Evolutionary conservation across 2,113 vertebrate genomes (phyloP).

Genomic region (Rhea americana): DNA sequence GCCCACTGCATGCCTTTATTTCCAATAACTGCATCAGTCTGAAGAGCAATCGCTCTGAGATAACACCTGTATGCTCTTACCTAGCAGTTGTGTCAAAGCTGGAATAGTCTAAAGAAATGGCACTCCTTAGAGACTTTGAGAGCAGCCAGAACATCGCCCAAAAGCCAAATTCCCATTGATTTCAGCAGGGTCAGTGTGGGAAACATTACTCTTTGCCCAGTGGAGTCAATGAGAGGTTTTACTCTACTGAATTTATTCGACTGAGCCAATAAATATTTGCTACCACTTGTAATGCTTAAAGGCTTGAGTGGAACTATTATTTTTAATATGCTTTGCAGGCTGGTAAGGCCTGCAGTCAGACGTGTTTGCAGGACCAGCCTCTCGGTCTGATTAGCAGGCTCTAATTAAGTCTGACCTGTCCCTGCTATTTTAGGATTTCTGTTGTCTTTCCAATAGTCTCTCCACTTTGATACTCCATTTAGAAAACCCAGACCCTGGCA

Average conservation of each 20-base stretch:
- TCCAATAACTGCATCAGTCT: not conserved
- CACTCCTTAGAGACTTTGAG: not conserved
- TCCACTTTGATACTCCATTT: not conserved
- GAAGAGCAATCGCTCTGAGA: not conserved
- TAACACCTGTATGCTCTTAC: not conserved
- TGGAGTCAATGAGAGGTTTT: not conserved
- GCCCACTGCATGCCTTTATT: not conserved
- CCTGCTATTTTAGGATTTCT: constrained; percentile 17
- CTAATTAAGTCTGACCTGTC: not conserved
- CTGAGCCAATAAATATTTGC: constrained; percentile 31
- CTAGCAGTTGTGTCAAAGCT: not conserved
- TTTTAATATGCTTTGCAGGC: not conserved
- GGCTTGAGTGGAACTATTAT: not conserved
- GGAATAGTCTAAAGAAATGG: not conserved
- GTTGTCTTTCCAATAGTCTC: not conserved
- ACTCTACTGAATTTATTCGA: not conserved
- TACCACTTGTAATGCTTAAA: not conserved
- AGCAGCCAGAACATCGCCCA: not conserved
- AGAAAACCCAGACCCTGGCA: not conserved
- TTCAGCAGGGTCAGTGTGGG: not conserved
- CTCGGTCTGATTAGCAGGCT: not conserved
- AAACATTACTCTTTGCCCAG: constrained; percentile 4
- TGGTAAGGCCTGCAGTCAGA: not conserved
- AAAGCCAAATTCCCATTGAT: not conserved
- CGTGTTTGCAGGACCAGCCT: not conserved